A percentile compares a stretch with the other conserved stretches of the same genome.
phyloP scores from a whole-genome alignment of 1,140 invertebrate genomes.

The Nilaparvata lugens region DNA sequence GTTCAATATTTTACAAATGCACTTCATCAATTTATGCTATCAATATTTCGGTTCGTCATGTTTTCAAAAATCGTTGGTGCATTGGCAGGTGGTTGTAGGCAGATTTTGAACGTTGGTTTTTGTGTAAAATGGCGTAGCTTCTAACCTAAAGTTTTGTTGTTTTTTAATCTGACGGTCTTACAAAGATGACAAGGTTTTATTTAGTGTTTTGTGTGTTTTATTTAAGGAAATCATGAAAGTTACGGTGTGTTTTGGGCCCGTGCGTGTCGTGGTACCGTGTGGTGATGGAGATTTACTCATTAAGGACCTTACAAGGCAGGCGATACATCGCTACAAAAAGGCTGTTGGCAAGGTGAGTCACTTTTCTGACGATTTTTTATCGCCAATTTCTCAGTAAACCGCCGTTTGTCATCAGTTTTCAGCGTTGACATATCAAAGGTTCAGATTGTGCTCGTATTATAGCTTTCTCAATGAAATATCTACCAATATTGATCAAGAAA shows the following conservation, averaged over 20 bases:
- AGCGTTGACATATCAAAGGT: no score
- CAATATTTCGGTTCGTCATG: no score
- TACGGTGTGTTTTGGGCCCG: constrained; percentile 91
- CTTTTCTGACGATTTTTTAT: neutral
- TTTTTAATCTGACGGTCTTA: neutral
- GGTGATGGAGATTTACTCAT: constrained; percentile 86
- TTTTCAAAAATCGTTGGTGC: neutral
- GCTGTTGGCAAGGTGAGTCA: constrained; percentile 83
- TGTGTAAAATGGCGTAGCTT: neutral
- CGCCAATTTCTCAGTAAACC: no score
- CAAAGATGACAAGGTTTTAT: neutral
- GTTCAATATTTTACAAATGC: no score
- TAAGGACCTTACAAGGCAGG: constrained; percentile 83
- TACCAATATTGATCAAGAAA: no score
- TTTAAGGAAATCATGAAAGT: constrained; percentile 74
- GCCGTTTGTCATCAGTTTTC: no score
- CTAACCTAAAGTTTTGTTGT: neutral
- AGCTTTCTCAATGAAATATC: no score
- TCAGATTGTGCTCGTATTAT: no score
- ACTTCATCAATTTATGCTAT: no score
- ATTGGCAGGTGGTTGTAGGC: no score
- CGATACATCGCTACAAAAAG: constrained; percentile 87
- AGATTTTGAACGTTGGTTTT: neutral
- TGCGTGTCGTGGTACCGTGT: constrained; percentile 92
- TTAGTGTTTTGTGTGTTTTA: neutral